Percentiles rank a stretch among this genome's conserved stretches.
Evolutionary conservation across 2,797 vertebrate species (phyloP).

Genomic region (Chiroxiphia lanceolata): DNA sequence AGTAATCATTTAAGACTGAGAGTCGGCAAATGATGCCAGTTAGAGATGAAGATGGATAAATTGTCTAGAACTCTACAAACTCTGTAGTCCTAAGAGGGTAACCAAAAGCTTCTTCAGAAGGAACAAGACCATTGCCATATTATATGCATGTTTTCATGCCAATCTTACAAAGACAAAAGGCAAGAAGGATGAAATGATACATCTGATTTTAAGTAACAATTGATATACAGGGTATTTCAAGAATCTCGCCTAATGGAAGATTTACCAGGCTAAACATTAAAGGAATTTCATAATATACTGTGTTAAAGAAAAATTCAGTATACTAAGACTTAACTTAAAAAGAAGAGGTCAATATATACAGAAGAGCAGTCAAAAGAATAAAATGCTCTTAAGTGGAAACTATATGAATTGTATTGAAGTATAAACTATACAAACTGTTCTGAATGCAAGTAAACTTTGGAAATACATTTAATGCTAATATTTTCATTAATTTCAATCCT

Average conservation of each 20-base stretch:
- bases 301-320: neutral
- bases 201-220: neutral
- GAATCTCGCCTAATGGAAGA: neutral
- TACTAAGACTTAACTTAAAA: neutral
- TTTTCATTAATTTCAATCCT: neutral
- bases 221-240: rapidly evolving
- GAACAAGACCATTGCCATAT: neutral
- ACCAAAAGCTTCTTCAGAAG: neutral
- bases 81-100: neutral
- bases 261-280: neutral
- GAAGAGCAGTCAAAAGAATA: neutral
- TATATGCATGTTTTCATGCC: neutral
- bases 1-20: neutral
- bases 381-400: neutral
- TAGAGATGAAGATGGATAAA: neutral
- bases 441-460: neutral
- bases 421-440: neutral
- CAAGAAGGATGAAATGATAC: neutral
- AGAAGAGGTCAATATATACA: neutral
- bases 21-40: neutral
- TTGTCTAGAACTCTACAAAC: neutral
- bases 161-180: neutral
- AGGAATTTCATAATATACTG: neutral
- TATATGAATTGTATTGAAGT: neutral
- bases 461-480: neutral